Evolutionary conservation across 2,888 invertebrate species (phyloP), one percentile per base, ranked within the genome.

Genomic region (Dolomedes plantarius): DNA sequence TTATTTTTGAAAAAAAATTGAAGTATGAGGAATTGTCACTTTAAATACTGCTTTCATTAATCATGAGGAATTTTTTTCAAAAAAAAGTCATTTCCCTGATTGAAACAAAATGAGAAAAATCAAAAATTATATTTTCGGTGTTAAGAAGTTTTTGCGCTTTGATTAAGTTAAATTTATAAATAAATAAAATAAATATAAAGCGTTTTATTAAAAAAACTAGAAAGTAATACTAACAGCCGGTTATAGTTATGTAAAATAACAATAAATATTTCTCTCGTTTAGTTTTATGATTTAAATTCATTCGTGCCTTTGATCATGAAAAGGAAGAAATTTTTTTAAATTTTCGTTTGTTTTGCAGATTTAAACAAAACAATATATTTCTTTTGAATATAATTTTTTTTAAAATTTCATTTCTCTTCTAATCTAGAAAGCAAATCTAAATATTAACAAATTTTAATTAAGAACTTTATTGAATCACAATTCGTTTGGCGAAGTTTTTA

Each of bases 101-200:
- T 56, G 23, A 16, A 23, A 56, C 19, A 6, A 56, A 56, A 56
- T 19, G 23, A 5, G 23, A 23, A 23, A 56, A 56, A 23, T 23
- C 16, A 11, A 3, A 36, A 23, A 23, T 11, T 6, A 19, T 56
- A 56, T 56, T 23, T 46, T 9, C 46, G 9, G 7, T 16, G 13
- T 16, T n/a, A 46, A 11, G n/a, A 46, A 6, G 5, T 46, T 46
- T 46, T 46, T 16, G 2, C 2, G 9, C 46, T 46, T 46, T n/a
- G 46, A 46, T 46, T 46, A 46, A 46, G 46, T 46, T 46, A 46
- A 46, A 46, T 46, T 46, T 11, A 46, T 46, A 46, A 46, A 46
- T 46, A 46, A 46, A 46, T 46, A 46, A 46, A 46, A 16, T 13
- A 36, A 36, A 7, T 11, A 9, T 16, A n/a, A 46, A 46, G n/a